Percentiles rank a stretch among this genome's conserved stretches.
These are phyloP conservation scores for Trachelus tabidus DNA, from an alignment of 2,888 invertebrate species.

Conservation along the genomic window DNA sequence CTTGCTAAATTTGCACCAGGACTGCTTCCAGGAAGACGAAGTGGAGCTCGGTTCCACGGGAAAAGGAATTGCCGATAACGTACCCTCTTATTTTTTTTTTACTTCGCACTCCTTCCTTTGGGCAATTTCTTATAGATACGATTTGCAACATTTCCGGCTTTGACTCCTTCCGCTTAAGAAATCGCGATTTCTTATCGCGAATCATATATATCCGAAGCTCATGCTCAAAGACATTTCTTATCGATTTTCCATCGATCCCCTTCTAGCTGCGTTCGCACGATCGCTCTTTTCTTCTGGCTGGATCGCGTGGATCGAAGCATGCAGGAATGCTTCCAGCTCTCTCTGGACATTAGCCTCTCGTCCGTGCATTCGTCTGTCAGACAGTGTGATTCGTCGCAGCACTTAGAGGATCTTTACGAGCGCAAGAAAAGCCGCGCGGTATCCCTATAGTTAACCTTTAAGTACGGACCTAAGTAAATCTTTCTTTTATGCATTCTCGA, in stretches of 20 bases:
- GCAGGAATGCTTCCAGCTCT: constrained; percentile 44
- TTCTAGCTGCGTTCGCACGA: neutral
- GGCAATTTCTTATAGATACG: neutral
- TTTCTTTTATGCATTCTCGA: neutral
- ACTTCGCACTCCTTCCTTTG: neutral
- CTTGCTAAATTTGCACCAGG: neutral
- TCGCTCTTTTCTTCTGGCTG: neutral
- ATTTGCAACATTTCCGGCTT: neutral
- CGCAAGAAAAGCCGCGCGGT: constrained; percentile 15
- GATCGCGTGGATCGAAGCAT: constrained; percentile 31
- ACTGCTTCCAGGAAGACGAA: neutral
- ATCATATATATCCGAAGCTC: neutral
- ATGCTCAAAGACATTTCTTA: neutral
- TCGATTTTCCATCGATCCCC: constrained; percentile 1
- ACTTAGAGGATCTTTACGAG: constrained; percentile 29
- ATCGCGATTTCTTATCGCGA: neutral
- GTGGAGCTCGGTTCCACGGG: neutral
- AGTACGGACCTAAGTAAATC: neutral
- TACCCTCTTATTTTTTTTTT: neutral
- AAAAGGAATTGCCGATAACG: neutral
- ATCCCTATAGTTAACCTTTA: neutral
- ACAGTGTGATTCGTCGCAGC: constrained; percentile 48
- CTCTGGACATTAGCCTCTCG: constrained; percentile 31
- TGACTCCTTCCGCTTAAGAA: neutral
- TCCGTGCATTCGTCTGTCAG: constrained; percentile 41